A percentile compares a stretch with the other conserved stretches of the same genome.
These are phyloP conservation scores for Parazoanthus atlanticus DNA, from an alignment of 92 coral and sea anemone species.

Conservation along the genomic window DNA sequence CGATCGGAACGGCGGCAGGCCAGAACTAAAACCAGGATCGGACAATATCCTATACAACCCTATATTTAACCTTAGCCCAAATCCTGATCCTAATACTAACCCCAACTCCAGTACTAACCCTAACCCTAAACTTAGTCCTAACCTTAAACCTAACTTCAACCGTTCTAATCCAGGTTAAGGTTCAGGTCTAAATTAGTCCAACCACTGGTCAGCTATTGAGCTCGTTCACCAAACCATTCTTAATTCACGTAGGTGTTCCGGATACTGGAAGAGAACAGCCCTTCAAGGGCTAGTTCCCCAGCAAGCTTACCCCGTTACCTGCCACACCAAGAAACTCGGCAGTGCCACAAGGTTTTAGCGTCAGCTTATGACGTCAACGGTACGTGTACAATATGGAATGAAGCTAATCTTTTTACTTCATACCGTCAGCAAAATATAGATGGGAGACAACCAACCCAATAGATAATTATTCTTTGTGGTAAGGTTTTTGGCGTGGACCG, in stretches of 20 bases:
- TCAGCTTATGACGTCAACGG: background rate
- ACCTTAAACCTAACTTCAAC: too few species aligned
- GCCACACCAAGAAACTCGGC: constrained; percentile 8
- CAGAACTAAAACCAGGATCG: too few species aligned
- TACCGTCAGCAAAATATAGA: background rate
- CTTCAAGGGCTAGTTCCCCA: background rate
- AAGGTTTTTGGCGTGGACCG: too few species aligned
- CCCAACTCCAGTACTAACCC: too few species aligned
- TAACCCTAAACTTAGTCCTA: too few species aligned
- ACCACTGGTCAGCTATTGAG: background rate
- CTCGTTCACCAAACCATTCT: background rate
- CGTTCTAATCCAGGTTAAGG: too few species aligned
- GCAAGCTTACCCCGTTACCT: background rate
- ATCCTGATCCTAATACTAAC: too few species aligned
- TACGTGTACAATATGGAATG: background rate
- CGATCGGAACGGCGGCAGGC: too few species aligned
- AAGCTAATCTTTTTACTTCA: background rate
- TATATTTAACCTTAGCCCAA: too few species aligned
- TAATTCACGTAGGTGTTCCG: background rate
- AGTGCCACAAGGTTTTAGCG: background rate
- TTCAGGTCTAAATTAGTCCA: background rate
- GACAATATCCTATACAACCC: too few species aligned
- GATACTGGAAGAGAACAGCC: background rate
- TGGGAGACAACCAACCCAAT: too few species aligned
- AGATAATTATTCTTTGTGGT: too few species aligned